phyloP scores from a whole-genome alignment of 1,140 invertebrate species.

The Ridgeia piscesae region DNA sequence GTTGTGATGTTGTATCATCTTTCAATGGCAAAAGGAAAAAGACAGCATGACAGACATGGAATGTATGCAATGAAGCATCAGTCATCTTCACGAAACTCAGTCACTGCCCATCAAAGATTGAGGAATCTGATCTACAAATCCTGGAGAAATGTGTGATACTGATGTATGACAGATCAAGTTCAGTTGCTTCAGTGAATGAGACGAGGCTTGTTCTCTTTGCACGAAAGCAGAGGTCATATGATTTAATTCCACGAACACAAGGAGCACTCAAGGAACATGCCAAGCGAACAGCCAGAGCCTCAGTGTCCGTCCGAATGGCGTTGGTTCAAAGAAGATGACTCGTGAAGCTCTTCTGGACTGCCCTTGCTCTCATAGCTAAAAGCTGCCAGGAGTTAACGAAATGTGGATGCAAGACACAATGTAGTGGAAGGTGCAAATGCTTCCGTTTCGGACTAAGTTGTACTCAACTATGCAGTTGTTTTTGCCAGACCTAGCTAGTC shows the following conservation, averaged over 20 bases:
- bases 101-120: neutral
- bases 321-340: too few species aligned
- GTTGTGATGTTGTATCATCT: constrained; percentile 35
- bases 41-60: constrained; percentile 19
- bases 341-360: too few species aligned
- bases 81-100: neutral
- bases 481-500: too few species aligned
- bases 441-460: too few species aligned
- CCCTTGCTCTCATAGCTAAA: too few species aligned
- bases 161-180: constrained; percentile 32
- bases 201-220: constrained; percentile 25
- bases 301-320: too few species aligned
- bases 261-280: constrained; percentile 13
- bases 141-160: constrained; percentile 32
- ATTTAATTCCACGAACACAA: too few species aligned
- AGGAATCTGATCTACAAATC: neutral
- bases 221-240: constrained; percentile 16
- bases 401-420: too few species aligned
- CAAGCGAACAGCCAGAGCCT: too few species aligned
- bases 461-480: too few species aligned
- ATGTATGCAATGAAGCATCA: constrained; percentile 10
- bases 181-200: constrained; percentile 22
- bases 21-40: constrained; percentile 29
- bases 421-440: too few species aligned
- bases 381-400: too few species aligned